Conservation (phyloP, 2,113 vertebrate genomes). For the Callopanchax toddi region DNA sequence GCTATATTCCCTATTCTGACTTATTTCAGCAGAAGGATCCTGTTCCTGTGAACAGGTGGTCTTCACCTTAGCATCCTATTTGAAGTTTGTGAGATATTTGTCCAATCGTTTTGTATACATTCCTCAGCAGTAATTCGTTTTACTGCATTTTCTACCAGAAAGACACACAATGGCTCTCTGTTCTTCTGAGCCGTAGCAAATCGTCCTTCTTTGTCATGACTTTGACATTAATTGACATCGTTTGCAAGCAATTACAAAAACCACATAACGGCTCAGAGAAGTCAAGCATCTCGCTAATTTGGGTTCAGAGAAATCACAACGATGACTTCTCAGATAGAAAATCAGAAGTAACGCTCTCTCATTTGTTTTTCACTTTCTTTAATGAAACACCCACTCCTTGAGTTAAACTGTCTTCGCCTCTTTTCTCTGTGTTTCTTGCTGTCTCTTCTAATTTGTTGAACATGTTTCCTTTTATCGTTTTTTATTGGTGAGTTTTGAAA, state of each 20-base stretch:
- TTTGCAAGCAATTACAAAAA: slow-evolving; percentile 38
- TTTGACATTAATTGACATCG: slow-evolving; percentile 52
- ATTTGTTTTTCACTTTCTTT: slow-evolving; percentile 3
- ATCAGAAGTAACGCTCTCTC: slow-evolving; percentile 25
- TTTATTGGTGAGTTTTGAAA: slow-evolving; percentile 14
- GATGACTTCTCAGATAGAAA: slow-evolving; percentile 22
- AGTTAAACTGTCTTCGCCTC: slow-evolving; percentile 30
- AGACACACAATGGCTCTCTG: slow-evolving; percentile 16
- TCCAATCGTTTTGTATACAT: not conserved
- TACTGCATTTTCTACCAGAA: not conserved
- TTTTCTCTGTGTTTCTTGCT: slow-evolving; percentile 7
- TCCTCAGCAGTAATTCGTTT: not conserved
- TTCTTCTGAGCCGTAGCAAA: slow-evolving; percentile 12
- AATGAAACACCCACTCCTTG: slow-evolving; percentile 37
- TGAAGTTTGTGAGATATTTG: not conserved
- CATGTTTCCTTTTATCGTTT: not conserved
- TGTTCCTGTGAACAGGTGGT: too few species aligned
- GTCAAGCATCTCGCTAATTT: slow-evolving; percentile 25
- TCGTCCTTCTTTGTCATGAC: slow-evolving; percentile 26
- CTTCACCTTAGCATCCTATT: not conserved
- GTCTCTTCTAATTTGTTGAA: slow-evolving; percentile 30
- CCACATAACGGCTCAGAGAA: slow-evolving; percentile 35
- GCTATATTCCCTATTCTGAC: too few species aligned
- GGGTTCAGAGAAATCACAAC: slow-evolving; percentile 22
- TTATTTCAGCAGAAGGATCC: too few species aligned